phyloP scores from a whole-genome alignment of 1,140 invertebrate species.

The Ceratosolen solmsi region DNA sequence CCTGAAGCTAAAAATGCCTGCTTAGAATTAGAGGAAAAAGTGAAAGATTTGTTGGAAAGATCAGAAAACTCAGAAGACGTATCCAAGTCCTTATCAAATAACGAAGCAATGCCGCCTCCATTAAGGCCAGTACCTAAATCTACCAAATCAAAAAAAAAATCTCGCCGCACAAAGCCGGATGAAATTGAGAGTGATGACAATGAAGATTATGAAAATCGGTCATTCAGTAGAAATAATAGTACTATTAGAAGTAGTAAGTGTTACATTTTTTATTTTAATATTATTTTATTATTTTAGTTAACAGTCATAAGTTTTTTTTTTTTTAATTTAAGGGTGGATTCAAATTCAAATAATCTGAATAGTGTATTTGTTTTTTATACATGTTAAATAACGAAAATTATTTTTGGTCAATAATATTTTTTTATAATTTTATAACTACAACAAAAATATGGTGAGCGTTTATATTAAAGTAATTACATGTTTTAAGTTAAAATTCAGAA shows the following conservation, averaged over 20 bases:
- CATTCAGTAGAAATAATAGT: slow-evolving; percentile 10
- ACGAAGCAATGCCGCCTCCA: slow-evolving; percentile 66
- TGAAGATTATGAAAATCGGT: slow-evolving; percentile 36
- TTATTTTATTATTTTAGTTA: too few relatives aligned
- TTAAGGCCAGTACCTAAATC: slow-evolving; percentile 41
- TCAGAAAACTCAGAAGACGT: slow-evolving; percentile 52
- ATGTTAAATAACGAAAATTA: too few relatives aligned
- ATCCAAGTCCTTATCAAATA: slow-evolving; percentile 51
- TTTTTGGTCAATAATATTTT: slow-evolving; percentile 1
- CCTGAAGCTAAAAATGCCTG: slow-evolving; percentile 76
- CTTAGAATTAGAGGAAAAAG: slow-evolving; percentile 68
- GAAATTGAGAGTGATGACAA: slow-evolving; percentile 24
- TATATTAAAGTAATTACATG: too few relatives aligned
- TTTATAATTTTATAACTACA: neutral
- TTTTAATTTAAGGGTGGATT: too few relatives aligned
- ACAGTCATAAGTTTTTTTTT: too few relatives aligned
- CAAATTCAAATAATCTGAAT: too few relatives aligned
- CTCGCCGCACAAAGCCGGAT: neutral
- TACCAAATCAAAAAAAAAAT: slow-evolving; percentile 26
- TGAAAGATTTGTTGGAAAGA: slow-evolving; percentile 64
- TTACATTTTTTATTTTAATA: neutral
- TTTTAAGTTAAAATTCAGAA: too few relatives aligned
- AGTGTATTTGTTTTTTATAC: too few relatives aligned
- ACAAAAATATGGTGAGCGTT: too few relatives aligned
- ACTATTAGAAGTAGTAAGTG: slow-evolving; percentile 39